These are phyloP conservation scores for Micropoecilia bifurca DNA, from an alignment of 2,797 vertebrate genomes.

Conservation along the genomic window DNA sequence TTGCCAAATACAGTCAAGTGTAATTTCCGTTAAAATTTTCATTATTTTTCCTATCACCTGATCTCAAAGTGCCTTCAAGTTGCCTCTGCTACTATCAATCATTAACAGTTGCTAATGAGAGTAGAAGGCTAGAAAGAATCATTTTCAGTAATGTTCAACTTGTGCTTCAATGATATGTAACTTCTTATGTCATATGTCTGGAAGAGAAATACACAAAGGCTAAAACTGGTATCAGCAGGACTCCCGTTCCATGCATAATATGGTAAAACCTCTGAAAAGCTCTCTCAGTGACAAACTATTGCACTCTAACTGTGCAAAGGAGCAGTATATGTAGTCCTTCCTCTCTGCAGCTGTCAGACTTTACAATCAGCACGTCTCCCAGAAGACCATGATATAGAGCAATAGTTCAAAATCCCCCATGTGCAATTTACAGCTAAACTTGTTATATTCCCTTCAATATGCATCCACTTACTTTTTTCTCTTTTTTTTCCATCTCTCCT, in stretches of 20 bases:
- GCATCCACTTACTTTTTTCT: background rate
- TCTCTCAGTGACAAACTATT: background rate
- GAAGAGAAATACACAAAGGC: background rate
- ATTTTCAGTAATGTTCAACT: background rate
- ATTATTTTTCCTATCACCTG: background rate
- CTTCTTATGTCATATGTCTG: background rate
- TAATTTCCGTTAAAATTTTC: background rate
- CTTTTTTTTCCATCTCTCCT: background rate
- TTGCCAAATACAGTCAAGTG: background rate
- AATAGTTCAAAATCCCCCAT: background rate
- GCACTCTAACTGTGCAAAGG: slow-evolving; percentile 1
- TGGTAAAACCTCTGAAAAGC: background rate
- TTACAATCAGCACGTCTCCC: background rate
- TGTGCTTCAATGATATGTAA: background rate
- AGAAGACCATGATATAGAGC: background rate
- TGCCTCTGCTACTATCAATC: background rate
- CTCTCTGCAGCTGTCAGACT: slow-evolving; percentile 7
- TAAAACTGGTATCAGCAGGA: background rate
- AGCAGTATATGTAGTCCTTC: background rate
- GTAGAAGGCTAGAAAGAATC: background rate
- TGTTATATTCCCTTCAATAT: slow-evolving; percentile 2
- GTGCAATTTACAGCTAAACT: background rate
- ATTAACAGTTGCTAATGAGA: background rate
- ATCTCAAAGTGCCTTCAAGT: background rate
- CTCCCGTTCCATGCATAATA: background rate